Evolutionary conservation across 2,797 vertebrate genomes (phyloP).

Genomic region (Garrulus glandarius): DNA sequence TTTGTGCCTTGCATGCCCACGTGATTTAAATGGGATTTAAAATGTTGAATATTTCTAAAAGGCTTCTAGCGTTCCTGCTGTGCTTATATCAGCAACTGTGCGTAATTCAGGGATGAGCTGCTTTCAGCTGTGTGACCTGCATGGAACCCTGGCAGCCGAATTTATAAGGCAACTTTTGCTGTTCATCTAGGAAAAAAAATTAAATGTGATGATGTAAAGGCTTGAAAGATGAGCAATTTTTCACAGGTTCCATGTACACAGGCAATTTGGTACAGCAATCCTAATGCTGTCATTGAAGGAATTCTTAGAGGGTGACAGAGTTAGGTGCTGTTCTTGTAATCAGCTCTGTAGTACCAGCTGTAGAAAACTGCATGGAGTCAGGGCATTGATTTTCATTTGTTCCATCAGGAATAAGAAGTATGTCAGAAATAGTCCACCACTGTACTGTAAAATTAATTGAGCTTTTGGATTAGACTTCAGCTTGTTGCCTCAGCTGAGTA

Average conservation of each 20-base stretch:
- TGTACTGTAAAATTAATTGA: neutral
- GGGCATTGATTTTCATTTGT: neutral
- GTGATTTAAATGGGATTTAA: constrained; percentile 3
- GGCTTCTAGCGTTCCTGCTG: neutral
- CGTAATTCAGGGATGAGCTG: neutral
- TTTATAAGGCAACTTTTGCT: neutral
- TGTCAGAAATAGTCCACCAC: neutral
- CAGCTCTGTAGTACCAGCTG: neutral
- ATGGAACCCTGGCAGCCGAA: neutral
- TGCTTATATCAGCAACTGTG: neutral
- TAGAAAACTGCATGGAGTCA: neutral
- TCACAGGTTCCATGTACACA: neutral
- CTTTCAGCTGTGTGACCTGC: neutral
- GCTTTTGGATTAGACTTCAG: neutral
- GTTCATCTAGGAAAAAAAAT: neutral
- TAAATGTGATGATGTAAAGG: neutral
- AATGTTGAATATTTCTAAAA: constrained; percentile 7
- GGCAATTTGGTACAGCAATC: neutral
- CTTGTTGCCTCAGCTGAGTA: neutral
- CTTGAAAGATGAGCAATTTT: neutral
- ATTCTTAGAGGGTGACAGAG: neutral
- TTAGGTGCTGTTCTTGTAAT: neutral
- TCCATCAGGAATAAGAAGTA: neutral
- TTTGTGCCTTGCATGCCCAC: neutral
- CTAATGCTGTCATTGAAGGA: neutral